phyloP scores from a whole-genome alignment of 2,888 invertebrate genomes.

The Scaptomyza reducta region DNA sequence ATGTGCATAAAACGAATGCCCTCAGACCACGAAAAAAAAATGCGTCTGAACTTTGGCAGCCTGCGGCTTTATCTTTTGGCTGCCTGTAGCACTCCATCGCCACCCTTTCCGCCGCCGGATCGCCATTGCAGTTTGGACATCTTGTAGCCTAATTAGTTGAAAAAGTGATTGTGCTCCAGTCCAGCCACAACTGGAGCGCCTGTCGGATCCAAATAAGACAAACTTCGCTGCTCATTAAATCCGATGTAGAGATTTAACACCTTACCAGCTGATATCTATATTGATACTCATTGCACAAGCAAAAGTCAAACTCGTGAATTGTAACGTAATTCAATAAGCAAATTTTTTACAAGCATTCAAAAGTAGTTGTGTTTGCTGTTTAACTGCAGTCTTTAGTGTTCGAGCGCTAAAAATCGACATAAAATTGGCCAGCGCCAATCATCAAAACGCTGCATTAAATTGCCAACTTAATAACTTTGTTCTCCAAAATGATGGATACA shows the following conservation, averaged over 20 bases:
- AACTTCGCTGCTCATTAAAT: constrained; percentile 64
- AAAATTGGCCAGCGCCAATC: constrained; percentile 42
- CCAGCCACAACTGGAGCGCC: constrained; percentile 33
- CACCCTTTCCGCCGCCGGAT: background rate
- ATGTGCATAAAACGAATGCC: constrained; percentile 72
- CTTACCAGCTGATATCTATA: constrained; percentile 30
- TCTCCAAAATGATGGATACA: constrained; percentile 24
- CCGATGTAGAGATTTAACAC: constrained; percentile 31
- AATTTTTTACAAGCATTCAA: constrained; percentile 59
- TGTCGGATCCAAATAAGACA: constrained; percentile 42
- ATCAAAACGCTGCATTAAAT: constrained; percentile 28
- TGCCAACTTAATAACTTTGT: constrained; percentile 59
- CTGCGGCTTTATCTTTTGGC: constrained; percentile 20
- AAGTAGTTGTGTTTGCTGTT: constrained; percentile 57
- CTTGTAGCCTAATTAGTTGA: constrained; percentile 74
- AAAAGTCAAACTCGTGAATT: constrained; percentile 18
- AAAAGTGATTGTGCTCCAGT: constrained; percentile 46
- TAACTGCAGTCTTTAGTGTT: constrained; percentile 2
- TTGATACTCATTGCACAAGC: background rate
- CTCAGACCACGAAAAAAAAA: constrained; percentile 49
- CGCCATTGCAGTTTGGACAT: background rate
- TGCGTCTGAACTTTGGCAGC: constrained; percentile 64
- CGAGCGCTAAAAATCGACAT: constrained; percentile 58
- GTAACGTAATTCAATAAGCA: constrained; percentile 41
- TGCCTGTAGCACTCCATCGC: constrained; percentile 8